Base-by-base conservation (phyloP, 2,113 vertebrate genomes). In the Oreochromis aureus region DNA sequence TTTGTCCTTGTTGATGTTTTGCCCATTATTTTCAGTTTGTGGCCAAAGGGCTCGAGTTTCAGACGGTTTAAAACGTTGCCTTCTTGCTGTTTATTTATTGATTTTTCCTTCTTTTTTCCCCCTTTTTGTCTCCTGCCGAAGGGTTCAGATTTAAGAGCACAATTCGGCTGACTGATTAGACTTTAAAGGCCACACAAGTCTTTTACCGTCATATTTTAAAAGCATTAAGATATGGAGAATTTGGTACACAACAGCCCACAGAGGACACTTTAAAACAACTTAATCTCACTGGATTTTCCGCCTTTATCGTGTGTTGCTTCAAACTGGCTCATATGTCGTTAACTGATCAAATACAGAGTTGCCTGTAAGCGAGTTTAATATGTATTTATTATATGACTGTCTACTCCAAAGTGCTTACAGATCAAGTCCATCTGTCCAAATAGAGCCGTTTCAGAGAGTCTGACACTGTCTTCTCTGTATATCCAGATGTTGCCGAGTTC, bases 1-100 rank as follows among this genome's bases (percentile, higher is more conserved):
- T 89, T 88, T 83, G 48, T 80, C 46, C 51, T n/a, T 76, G 63
- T 73, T 81, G 19, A 86, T 92, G 84, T 91, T 91, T 80, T 46
- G 54, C 59, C 15, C 15, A 19, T 71, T 51, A 59, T 58, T 48
- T 69, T 51, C 36, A 7, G 18, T 59, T 76, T 76, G 69, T 79
- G 53, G 73, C 46, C 34, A 19, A 36, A 55, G 32, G 12, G 16
- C 36, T 55, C 15, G 15, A 24, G 13, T 87, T 88, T 78, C 10
- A 80, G 58, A 78, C 30, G 1, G 55, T 83, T 82, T 88, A 15
- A 80, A 46, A 63, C 24, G n/a, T 85, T 79, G 36, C n/a, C 39
- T 92, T 36, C 27, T 78, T 73, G 32, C 44, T 61, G 6, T 85
- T 85, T 87, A 87, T 87, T 83, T 30, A 85, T 84, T 73, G n/a